These are phyloP conservation scores for Charanyca ferruginea DNA, from an alignment of 2,888 invertebrate genomes.

Conservation along the genomic window DNA sequence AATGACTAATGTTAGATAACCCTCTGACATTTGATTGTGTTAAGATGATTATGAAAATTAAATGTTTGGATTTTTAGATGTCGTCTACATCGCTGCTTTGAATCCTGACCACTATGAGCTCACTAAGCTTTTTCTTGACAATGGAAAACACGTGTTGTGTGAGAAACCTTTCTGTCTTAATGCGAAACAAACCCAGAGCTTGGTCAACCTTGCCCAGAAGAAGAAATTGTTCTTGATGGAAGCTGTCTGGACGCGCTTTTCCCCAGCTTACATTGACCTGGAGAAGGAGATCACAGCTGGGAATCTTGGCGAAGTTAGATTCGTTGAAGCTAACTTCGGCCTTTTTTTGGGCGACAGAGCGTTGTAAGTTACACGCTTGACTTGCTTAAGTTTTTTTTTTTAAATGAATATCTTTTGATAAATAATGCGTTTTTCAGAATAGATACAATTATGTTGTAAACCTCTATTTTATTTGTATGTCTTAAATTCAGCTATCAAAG, in stretches of 20 bases:
- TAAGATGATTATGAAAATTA: background rate
- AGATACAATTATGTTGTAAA: no score
- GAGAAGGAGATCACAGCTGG: constrained; percentile 92
- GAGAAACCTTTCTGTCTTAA: constrained; percentile 97
- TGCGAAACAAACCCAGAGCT: constrained; percentile 93
- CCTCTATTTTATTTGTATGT: no score
- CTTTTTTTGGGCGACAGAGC: constrained; percentile 86
- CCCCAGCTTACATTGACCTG: constrained; percentile 94
- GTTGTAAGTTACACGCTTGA: constrained; percentile 66
- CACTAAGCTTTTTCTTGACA: constrained; percentile 93
- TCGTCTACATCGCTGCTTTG: constrained; percentile 96
- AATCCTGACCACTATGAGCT: constrained; percentile 94
- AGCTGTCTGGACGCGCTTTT: constrained; percentile 97
- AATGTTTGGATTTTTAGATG: constrained; percentile 91
- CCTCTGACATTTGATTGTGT: background rate
- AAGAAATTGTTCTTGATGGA: constrained; percentile 96
- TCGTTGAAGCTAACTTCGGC: constrained; percentile 94
- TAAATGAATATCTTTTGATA: background rate
- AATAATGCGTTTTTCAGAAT: no score
- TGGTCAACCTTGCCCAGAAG: constrained; percentile 93
- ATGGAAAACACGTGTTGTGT: constrained; percentile 96
- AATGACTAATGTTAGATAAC: constrained; percentile 10
- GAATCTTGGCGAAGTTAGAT: constrained; percentile 93
- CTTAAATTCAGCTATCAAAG: background rate
- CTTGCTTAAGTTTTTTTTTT: background rate